Base-by-base conservation (phyloP, 2,797 vertebrate species). In the Centroberyx gerrardi region DNA sequence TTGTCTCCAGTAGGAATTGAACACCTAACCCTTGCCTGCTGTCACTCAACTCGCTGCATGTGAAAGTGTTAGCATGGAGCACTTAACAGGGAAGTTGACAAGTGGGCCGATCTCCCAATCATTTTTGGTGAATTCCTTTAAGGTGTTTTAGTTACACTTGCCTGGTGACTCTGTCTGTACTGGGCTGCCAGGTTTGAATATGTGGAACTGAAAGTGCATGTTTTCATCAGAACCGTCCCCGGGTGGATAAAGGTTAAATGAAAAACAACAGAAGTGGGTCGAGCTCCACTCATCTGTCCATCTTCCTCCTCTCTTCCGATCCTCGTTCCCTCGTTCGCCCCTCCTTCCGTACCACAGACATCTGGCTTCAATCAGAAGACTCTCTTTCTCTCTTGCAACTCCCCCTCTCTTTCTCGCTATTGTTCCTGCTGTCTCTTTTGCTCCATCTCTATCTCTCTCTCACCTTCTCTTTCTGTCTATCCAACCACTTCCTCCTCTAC, bases 321-420 rank as follows among this genome's bases (percentile, higher is more conserved):
- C 22, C 22, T 22, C 22, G 22, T 22, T 22, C 22, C 64, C 76
- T 72, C 71, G 22, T 22, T 22, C 22, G 22, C 76, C 71, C 56
- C 68, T 59, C 77, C 67, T 66, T 68, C 44, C 56, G 77, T 67
- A 68, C 72, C 72, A 81, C 55, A 68, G 46, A 65, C 87, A 84
- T 86, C 87, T 90, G 84, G 69, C 76, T 78, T 75, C 80, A 72
- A 87, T 87, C 80, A 86, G 72, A 84, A 76, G 73, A 72, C 28
- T 12, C 53, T 44, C 53, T 17, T 17, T 14, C 31, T 54, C 31
- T n/a, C 22, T 22, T 22, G 22, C 22, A 22, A 18, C 66, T 42
- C 53, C 5, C 22, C n/a, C 33, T 40, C 55, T 40, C 55, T 22
- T 22, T 56, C 3, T 46, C 22, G 38, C 33, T 49, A 31, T 36